Conservation (phyloP, 2,113 vertebrate genomes). For the Tetraodon nigroviridis region DNA sequence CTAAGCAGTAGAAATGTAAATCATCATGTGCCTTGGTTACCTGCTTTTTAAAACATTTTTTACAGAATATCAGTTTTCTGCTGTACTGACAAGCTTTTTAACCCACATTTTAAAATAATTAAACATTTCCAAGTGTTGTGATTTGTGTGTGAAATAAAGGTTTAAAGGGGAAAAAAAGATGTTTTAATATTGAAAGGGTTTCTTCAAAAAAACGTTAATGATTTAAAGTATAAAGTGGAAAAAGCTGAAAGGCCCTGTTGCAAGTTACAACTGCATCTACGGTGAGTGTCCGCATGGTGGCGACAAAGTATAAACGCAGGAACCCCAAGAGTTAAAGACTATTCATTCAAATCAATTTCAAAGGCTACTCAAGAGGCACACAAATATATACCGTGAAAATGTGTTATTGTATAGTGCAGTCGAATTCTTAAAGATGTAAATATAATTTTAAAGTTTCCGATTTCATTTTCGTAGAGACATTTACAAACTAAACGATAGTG, state of each 20-base stretch:
- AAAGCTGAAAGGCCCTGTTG: not conserved
- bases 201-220: no score
- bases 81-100: constrained; percentile 16
- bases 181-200: not conserved
- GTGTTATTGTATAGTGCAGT: no score
- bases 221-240: no score
- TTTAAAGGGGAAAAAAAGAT: constrained; percentile 27
- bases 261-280: constrained; percentile 29
- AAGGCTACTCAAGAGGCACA: not conserved
- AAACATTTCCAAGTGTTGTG: not conserved
- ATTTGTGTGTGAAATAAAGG: constrained; percentile 23
- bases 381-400: no score
- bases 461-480: not conserved
- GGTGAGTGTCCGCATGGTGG: constrained; percentile 58
- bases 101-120: not conserved
- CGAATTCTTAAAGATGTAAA: no score
- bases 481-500: not conserved
- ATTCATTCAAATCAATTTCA: not conserved
- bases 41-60: constrained; percentile 20
- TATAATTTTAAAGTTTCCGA: not conserved
- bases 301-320: constrained; percentile 19
- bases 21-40: constrained; percentile 55
- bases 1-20: constrained; percentile 30
- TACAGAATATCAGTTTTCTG: not conserved
- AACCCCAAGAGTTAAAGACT: not conserved